These are phyloP conservation scores for Bombus pyrosoma DNA, from an alignment of 1,140 invertebrate genomes.

Conservation along the genomic window DNA sequence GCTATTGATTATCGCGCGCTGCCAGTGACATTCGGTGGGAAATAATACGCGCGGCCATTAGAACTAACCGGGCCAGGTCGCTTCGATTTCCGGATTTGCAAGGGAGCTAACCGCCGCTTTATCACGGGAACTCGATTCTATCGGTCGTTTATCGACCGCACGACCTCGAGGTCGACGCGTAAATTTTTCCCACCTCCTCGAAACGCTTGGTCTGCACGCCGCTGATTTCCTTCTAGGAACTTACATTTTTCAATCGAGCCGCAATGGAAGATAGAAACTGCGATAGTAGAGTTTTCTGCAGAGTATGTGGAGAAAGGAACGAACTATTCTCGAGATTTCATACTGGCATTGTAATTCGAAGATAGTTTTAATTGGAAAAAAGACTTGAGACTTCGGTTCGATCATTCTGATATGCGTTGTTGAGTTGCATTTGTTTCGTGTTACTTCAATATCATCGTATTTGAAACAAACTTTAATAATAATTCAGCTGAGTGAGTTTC, in stretches of 20 bases:
- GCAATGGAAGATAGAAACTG: not conserved
- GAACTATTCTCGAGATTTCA: not conserved
- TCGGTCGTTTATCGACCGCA: conserved; percentile 34
- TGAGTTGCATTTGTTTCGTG: not conserved
- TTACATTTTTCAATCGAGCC: not conserved
- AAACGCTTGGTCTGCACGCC: not conserved
- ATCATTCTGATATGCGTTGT: not conserved
- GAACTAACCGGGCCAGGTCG: conserved; percentile 23
- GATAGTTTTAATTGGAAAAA: not conserved
- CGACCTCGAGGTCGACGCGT: not conserved
- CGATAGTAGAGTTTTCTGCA: too few relatives aligned
- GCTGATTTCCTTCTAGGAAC: not conserved
- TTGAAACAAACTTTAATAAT: not conserved
- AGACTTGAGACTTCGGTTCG: not conserved
- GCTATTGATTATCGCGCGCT: conserved; percentile 61
- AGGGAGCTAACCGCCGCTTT: conserved; percentile 42
- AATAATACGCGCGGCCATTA: conserved; percentile 55
- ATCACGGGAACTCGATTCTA: not conserved
- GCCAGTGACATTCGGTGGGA: conserved; percentile 46
- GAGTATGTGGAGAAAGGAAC: not conserved
- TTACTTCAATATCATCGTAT: not conserved
- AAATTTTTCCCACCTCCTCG: not conserved
- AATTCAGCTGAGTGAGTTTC: not conserved
- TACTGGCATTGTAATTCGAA: not conserved
- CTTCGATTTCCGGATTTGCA: conserved; percentile 63